Conservation (phyloP, 2,113 vertebrate genomes). For the Limnothrissa miodon region DNA sequence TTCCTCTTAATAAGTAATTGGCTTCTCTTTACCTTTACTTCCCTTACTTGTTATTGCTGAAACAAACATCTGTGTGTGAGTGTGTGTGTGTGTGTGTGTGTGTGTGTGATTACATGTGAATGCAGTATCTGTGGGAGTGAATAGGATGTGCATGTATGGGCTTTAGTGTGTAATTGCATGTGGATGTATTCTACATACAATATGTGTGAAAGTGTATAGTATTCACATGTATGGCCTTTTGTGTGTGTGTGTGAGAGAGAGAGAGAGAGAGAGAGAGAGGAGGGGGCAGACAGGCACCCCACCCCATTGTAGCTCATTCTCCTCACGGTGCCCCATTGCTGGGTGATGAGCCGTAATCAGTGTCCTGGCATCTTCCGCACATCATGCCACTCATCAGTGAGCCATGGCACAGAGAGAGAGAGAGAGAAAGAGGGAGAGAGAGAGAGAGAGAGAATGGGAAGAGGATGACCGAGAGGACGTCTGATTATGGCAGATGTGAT, state of each 20-base stretch:
- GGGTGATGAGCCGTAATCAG: constrained; percentile 1
- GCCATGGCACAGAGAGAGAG: not conserved
- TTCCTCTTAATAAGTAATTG: not conserved
- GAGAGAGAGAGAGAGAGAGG: too few species aligned
- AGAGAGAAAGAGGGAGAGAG: not conserved
- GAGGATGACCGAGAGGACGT: not conserved
- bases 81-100: not conserved
- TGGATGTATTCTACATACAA: not conserved
- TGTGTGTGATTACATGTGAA: not conserved
- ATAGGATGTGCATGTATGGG: not conserved
- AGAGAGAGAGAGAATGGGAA: not conserved
- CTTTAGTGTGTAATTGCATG: not conserved
- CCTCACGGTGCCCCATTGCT: not conserved
- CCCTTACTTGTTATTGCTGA: not conserved
- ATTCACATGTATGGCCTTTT: not conserved
- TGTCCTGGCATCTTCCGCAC: not conserved
- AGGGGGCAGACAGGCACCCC: not conserved
- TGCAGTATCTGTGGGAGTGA: not conserved
- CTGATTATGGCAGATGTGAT: not conserved
- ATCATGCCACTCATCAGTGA: not conserved
- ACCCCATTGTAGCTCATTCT: not conserved
- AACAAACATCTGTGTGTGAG: not conserved
- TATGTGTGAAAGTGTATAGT: not conserved
- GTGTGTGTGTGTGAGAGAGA: not conserved
- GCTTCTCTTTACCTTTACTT: not conserved